Evolutionary conservation across 2,113 vertebrate genomes (phyloP).

Genomic region (Notarius lentiginosus): DNA sequence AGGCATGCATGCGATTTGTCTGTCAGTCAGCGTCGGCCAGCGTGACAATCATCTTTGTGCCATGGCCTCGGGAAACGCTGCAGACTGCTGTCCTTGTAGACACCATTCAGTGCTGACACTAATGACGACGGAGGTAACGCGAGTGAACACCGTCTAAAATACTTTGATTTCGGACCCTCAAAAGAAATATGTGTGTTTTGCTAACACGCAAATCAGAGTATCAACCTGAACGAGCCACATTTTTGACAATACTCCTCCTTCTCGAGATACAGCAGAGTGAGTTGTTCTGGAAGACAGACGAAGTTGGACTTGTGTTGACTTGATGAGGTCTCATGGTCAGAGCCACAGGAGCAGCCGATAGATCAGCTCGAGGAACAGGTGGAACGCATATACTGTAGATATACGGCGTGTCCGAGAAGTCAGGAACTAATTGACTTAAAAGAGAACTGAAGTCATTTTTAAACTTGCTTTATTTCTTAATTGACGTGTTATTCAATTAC

Average conservation of each 20-base stretch:
- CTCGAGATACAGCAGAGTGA: too few species aligned
- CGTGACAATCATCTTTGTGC: constrained; percentile 78
- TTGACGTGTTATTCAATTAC: too few species aligned
- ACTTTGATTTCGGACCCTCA: not conserved
- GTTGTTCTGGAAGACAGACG: too few species aligned
- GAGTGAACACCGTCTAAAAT: constrained; percentile 38
- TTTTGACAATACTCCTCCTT: not conserved
- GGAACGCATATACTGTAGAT: not conserved
- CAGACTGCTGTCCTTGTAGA: constrained; percentile 78
- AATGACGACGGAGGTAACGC: constrained; percentile 62
- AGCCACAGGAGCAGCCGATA: not conserved
- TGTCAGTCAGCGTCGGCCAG: constrained; percentile 79
- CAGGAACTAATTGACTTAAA: too few species aligned
- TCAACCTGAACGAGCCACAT: not conserved
- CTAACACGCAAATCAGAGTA: not conserved
- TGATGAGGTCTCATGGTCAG: not conserved
- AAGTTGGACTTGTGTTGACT: not conserved
- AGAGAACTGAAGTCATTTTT: too few species aligned
- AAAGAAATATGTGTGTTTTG: not conserved
- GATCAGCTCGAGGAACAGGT: not conserved
- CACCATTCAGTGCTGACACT: constrained; percentile 70
- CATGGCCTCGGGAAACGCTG: constrained; percentile 69
- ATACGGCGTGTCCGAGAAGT: not conserved
- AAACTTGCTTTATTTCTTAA: too few species aligned
- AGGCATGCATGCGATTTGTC: constrained; percentile 75